Evolutionary conservation across 2,888 invertebrate species (phyloP), one percentile per base, ranked within the genome.

Genomic region (Chalcosyrphus nemorum): DNA sequence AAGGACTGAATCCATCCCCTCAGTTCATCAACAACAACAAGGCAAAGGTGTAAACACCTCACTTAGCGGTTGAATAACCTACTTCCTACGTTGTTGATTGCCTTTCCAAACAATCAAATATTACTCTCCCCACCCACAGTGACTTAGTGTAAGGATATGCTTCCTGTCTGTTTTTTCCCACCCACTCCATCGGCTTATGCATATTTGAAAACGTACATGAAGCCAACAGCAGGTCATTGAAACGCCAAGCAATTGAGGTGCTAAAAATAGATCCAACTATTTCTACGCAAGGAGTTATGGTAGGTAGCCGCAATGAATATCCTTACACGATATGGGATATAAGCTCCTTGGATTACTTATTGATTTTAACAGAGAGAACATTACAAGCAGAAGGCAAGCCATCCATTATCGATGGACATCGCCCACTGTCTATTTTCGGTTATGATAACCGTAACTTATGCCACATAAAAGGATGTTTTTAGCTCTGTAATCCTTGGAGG

Each of bases 261-360:
- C 54, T 54, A 54, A 54, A 32, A 54, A 54, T 54, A 54, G 15
- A 7, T 54, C 32, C 11, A 7, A 32, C 32, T 54, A 54, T 9
- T 32, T 17, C 29, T 17, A 54, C 17, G 54, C 32, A 32, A 32
- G 54, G 54, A 15, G 11, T 32, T 32, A 7, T 32, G 54, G 32
- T 54, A 32, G 29, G 6, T 4, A n/a, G n/a, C n/a, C 15, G 15
- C 54, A 54, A 54, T 54, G 54, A 54, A 54, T 32, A 54, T 32
- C 17, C 4, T 9, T 15, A 52, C 52, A 24, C 15, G 29, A n/a
- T 29, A 29, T 15, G 29, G 15, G 15, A 15, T 27, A 29, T 29
- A 52, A 9, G 29, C 29, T 29, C 2, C 52, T 54, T 17, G 6
- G 9, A 29, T 54, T 32, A 54, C 32, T 54, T 54, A 54, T 54